Evolutionary conservation across 2,888 invertebrate species (phyloP).

Genomic region (Bellardia pandia): DNA sequence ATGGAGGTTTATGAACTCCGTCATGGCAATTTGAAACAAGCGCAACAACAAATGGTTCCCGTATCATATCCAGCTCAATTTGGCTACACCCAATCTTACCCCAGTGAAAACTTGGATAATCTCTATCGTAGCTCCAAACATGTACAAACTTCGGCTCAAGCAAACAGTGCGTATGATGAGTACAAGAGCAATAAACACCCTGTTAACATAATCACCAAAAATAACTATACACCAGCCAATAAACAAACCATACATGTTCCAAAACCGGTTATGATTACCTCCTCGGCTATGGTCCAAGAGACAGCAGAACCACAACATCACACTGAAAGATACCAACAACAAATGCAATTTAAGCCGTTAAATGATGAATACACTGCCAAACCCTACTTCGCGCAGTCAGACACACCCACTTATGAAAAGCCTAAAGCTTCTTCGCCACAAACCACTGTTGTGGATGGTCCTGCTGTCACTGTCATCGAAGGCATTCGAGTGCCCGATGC

Average conservation of each 20-base stretch:
- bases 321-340: neutral
- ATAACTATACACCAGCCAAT: constrained; percentile 76
- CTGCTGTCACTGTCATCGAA: constrained; percentile 88
- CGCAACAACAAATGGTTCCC: constrained; percentile 65
- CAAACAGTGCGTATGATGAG: constrained; percentile 46
- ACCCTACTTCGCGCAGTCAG: constrained; percentile 2
- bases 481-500: constrained; percentile 92
- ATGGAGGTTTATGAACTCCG: constrained; percentile 73
- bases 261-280: constrained; percentile 47
- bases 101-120: constrained; percentile 37
- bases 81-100: constrained; percentile 16
- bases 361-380: neutral
- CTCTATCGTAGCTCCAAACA: constrained; percentile 48
- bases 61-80: constrained; percentile 70
- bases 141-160: constrained; percentile 27
- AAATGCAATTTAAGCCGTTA: neutral
- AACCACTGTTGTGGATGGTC: constrained; percentile 79
- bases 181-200: constrained; percentile 30
- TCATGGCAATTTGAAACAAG: constrained; percentile 75
- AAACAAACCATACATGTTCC: constrained; percentile 37
- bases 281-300: constrained; percentile 52
- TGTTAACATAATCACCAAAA: constrained; percentile 78
- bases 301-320: constrained; percentile 10
- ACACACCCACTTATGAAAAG: constrained; percentile 7
- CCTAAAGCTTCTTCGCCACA: constrained; percentile 53